phyloP scores from a whole-genome alignment of 1,140 invertebrate species.

The Anoplolepis gracilipes region DNA sequence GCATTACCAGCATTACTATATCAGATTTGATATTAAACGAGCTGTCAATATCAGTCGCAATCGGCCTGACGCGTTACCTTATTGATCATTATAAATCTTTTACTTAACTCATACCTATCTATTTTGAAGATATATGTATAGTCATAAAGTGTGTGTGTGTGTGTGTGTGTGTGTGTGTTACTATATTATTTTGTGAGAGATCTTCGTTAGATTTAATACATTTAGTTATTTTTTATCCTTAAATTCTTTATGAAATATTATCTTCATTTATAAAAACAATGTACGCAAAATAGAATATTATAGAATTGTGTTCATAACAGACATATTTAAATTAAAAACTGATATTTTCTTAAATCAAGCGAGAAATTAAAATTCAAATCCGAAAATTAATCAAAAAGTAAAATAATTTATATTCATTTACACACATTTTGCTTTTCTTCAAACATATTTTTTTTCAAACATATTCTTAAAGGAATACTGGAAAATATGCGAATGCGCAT shows the following conservation, averaged over 20 bases:
- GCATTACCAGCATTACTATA: constrained; percentile 30
- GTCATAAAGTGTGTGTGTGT: neutral
- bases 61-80: constrained; percentile 43
- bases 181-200: neutral
- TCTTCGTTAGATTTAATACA: neutral
- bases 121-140: constrained; percentile 10
- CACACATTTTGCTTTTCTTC: neutral
- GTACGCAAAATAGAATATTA: neutral
- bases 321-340: neutral
- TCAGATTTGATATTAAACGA: constrained; percentile 50
- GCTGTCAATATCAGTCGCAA: constrained; percentile 64
- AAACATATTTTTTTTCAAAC: neutral
- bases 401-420: neutral
- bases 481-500: neutral
- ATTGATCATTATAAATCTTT: constrained; percentile 49
- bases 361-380: neutral
- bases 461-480: neutral
- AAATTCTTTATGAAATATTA: neutral
- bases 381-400: neutral
- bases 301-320: neutral
- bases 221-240: neutral
- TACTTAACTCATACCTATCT: constrained; percentile 1
- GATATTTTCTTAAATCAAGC: neutral
- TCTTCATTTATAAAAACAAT: neutral
- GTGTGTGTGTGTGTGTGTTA: neutral